phyloP scores from a whole-genome alignment of 1,140 invertebrate species.

The Aphidius ervi region DNA sequence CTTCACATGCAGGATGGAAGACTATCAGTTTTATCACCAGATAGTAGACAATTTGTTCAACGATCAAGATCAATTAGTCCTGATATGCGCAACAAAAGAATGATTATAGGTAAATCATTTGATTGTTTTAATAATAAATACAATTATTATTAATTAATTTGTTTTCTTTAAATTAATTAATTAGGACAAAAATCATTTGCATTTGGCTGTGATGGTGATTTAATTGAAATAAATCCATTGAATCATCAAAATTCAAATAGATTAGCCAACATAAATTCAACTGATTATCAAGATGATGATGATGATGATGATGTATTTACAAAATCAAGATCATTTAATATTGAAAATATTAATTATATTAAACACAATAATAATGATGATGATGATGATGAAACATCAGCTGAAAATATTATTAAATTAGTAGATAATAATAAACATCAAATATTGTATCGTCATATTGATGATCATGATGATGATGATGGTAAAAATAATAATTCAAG shows the following conservation, averaged over 20 bases:
- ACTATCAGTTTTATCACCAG: slow-evolving; percentile 53
- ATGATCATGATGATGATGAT: slow-evolving; percentile 10
- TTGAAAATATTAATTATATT: neutral
- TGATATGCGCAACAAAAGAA: slow-evolving; percentile 50
- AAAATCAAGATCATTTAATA: neutral
- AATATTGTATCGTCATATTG: neutral
- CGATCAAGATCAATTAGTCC: slow-evolving; percentile 51
- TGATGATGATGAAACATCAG: neutral
- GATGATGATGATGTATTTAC: neutral
- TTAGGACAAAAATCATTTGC: slow-evolving; percentile 55
- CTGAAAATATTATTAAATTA: neutral
- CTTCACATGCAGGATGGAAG: slow-evolving; percentile 30
- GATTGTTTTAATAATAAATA: too few species aligned
- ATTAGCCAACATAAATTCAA: slow-evolving; percentile 15
- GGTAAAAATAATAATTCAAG: neutral
- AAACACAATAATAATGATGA: neutral
- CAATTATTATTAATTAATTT: too few species aligned
- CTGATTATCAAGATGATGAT: slow-evolving; percentile 11
- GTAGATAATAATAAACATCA: neutral
- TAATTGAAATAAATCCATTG: slow-evolving; percentile 49
- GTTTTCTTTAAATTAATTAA: slow-evolving; percentile 16
- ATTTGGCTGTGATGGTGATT: slow-evolving; percentile 52
- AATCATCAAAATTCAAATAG: slow-evolving; percentile 2
- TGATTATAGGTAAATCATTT: slow-evolving; percentile 47
- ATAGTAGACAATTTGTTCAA: slow-evolving; percentile 56